These are phyloP conservation scores for Melanotaenia pygmaea DNA, from an alignment of 2,797 vertebrate genomes.

Conservation along the genomic window DNA sequence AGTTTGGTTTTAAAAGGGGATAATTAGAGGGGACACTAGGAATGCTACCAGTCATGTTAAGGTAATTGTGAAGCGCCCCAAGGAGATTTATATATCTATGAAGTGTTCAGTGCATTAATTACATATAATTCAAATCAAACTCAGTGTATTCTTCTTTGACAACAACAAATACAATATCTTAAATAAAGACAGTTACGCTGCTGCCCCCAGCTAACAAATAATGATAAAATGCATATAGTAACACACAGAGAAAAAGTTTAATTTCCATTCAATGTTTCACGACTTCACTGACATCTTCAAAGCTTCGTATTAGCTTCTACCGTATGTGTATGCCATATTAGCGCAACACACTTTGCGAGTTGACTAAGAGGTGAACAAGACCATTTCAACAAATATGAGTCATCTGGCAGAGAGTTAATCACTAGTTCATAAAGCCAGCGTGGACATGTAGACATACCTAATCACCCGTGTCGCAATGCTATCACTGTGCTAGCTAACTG, in stretches of 20 bases:
- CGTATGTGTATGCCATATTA: neutral
- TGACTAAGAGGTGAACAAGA: neutral
- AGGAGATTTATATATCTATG: neutral
- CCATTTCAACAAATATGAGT: neutral
- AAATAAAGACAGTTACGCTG: neutral
- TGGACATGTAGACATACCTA: neutral
- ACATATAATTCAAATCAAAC: no score
- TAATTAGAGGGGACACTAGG: slow-evolving; percentile 18
- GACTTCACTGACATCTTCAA: neutral
- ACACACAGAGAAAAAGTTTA: neutral
- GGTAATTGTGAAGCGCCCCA: slow-evolving; percentile 1
- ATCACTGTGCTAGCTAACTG: slow-evolving; percentile 35
- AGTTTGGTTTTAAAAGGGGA: neutral
- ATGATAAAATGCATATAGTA: neutral
- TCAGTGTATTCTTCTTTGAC: neutral
- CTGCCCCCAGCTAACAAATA: neutral
- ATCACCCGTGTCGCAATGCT: slow-evolving; percentile 48
- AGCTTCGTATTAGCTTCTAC: neutral
- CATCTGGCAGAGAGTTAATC: neutral
- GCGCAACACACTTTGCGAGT: slow-evolving; percentile 1
- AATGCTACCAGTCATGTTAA: slow-evolving; percentile 52
- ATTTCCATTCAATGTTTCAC: neutral
- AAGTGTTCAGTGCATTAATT: slow-evolving; percentile 20
- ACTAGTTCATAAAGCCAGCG: neutral
- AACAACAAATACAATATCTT: neutral